A percentile compares a stretch with the other conserved stretches of the same genome.
Evolutionary conservation across 2,113 vertebrate species (phyloP).

Genomic region (Urocynchramus pylzowi): DNA sequence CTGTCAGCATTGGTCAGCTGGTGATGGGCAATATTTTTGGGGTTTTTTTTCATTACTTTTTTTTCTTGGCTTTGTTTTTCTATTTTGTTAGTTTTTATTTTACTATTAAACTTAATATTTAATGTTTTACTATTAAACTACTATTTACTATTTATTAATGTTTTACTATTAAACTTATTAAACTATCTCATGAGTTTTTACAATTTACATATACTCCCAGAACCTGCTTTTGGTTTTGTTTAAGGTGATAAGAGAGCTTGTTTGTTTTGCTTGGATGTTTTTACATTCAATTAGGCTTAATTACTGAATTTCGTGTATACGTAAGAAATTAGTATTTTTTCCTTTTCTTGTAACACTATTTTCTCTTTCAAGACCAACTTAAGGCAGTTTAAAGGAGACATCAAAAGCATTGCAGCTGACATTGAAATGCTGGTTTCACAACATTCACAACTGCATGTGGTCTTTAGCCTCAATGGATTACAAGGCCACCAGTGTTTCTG

Average conservation of each 20-base stretch:
- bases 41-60: rapidly evolving
- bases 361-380: background rate
- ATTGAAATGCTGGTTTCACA: background rate
- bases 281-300: background rate
- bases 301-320: background rate
- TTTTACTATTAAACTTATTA: no score
- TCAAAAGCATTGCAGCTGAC: background rate
- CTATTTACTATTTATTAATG: no score
- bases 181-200: background rate
- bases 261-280: background rate
- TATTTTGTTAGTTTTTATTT: background rate
- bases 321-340: background rate
- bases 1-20: background rate
- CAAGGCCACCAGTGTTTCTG: background rate
- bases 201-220: background rate
- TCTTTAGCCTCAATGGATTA: background rate
- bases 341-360: background rate
- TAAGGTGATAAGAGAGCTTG: background rate
- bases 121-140: no score
- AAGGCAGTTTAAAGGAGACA: background rate
- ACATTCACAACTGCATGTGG: background rate
- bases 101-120: background rate
- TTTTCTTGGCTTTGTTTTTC: background rate
- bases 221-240: background rate
- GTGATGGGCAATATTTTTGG: background rate